Evolutionary conservation across 1,140 invertebrate genomes (phyloP).

Genomic region (Euura saliciscinereae): DNA sequence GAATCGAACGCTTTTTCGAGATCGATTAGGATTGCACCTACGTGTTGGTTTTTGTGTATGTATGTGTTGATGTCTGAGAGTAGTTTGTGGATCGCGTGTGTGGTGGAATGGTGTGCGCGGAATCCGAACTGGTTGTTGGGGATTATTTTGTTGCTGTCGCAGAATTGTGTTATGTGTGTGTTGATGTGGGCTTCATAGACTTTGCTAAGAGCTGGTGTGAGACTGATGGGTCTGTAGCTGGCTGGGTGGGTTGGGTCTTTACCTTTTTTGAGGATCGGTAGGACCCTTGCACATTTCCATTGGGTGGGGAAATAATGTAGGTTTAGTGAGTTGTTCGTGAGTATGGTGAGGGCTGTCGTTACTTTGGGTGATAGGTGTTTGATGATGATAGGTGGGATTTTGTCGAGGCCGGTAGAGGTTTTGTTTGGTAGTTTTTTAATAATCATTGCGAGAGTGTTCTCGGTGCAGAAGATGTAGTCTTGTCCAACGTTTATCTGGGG

Average conservation of each 20-base stretch:
- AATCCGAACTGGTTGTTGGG: no score
- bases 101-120: constrained; percentile 13
- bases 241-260: neutral
- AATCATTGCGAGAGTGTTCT: no score
- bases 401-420: no score
- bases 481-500: no score
- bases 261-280: no score
- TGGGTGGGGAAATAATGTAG: constrained; percentile 16
- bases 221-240: constrained; percentile 20
- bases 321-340: constrained; percentile 23
- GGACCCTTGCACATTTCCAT: no score
- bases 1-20: no score
- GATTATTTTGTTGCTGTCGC: no score
- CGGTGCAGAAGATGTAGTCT: no score
- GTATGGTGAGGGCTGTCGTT: constrained; percentile 9
- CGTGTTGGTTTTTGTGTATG: neutral
- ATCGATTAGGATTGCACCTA: no score
- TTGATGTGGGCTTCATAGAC: constrained; percentile 21
- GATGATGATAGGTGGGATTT: constrained; percentile 10
- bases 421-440: no score
- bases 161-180: no score
- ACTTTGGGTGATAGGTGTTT: constrained; percentile 15
- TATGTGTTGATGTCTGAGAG: constrained; percentile 14
- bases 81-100: constrained; percentile 19
- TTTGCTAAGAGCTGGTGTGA: constrained; percentile 18